A percentile compares a stretch with the other conserved stretches of the same genome.
phyloP scores from a whole-genome alignment of 37 sponge, comb jelly and placozoan genomes.

The Hexactinellida sp. region DNA sequence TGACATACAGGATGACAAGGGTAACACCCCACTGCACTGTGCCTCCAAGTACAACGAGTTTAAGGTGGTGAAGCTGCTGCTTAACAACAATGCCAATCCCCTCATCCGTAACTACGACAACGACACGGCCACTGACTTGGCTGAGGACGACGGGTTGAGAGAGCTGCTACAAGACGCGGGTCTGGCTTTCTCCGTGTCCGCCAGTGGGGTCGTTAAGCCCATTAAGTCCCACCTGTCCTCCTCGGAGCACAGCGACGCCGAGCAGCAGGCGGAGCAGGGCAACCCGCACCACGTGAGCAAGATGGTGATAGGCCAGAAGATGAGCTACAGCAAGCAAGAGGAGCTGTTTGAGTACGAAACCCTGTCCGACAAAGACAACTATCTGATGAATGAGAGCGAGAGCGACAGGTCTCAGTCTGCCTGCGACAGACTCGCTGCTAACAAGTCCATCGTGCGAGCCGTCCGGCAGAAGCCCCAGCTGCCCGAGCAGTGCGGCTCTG shows the following conservation, averaged over 20 bases:
- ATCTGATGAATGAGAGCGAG: conserved; percentile 18
- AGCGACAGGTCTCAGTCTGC: conserved; percentile 2
- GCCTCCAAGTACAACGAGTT: conserved; percentile 62
- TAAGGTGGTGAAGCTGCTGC: conserved; percentile 33
- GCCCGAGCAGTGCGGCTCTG: conserved; percentile 1
- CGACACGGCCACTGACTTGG: neutral
- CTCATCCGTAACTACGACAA: neutral
- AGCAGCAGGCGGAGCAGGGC: conserved; percentile 18
- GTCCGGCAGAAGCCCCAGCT: neutral
- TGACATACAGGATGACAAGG: conserved; percentile 38
- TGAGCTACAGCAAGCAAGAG: conserved; percentile 40
- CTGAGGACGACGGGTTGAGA: neutral
- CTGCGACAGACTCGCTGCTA: neutral
- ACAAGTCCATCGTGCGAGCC: neutral
- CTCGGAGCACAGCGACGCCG: neutral
- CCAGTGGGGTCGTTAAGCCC: neutral
- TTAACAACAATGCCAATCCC: conserved; percentile 43
- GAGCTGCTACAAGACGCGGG: neutral
- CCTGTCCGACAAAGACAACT: conserved; percentile 25
- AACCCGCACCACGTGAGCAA: neutral
- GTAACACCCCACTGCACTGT: conserved; percentile 55
- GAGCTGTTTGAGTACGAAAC: conserved; percentile 50
- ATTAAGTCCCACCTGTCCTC: neutral
- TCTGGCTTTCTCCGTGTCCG: conserved; percentile 13
- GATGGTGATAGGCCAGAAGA: neutral